Evolutionary conservation across 2,797 vertebrate species (phyloP), one percentile per base, ranked within the genome.

Genomic region (Micropoecilia bifurca): DNA sequence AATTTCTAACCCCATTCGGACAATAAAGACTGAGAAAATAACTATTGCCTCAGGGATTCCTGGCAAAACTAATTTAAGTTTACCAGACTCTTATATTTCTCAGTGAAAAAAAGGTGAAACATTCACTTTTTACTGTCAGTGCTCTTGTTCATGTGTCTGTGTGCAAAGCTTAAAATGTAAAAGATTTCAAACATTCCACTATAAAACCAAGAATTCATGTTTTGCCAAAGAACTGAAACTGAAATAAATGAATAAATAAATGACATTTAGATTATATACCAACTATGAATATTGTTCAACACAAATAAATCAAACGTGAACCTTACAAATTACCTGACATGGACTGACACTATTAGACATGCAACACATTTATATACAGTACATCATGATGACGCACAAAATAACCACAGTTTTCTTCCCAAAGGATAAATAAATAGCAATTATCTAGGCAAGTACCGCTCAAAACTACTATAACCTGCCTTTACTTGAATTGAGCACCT

Each of bases 401-500:
- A 39, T 20, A 4, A 39, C 36, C 3, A 63, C 30, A 36, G 14
- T 28, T 14, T 22, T 59, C n/a, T 59, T 59, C 22, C n/a, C 12
- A 14, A 59, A 28, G 25, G 8, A 36, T 22, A 22, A 36, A 36
- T 66, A 36, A 36, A 66, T 28, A 61, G 12, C 12, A 28, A 28
- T 50, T 50, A 50, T 50, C 48, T 25, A 50, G 48, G 20, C 48
- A 50, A 3, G 20, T 22, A 50, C 20, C 20, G 3, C 48, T 57
- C 3, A 10, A 41, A 68, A 74, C n/a, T 43, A 57, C 25, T 28
- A 41, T 28, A 28, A 55, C 6, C 14, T 30, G 53, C 75, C 74
- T 76, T 73, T 30, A 39, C 30, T 2, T 41, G 18, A 76, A 61
- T 39, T 61, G 36, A 71, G 75, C 77, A 83, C 71, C 76, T 86